phyloP scores from a whole-genome alignment of 2,797 vertebrate genomes.

The Bryconaethiops microstoma region DNA sequence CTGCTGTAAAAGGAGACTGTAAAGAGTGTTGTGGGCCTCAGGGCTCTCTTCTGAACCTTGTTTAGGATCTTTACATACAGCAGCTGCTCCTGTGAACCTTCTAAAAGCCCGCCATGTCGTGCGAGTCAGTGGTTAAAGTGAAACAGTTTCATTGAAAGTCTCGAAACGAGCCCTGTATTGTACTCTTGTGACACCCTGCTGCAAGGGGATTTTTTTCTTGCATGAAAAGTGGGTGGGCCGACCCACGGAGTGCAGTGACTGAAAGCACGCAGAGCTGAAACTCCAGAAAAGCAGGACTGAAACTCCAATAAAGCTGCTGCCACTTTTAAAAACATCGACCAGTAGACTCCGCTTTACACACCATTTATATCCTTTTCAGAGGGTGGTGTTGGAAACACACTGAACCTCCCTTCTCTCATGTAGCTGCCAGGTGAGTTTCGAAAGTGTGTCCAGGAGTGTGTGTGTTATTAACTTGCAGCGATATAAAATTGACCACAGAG shows the following conservation, averaged over 20 bases:
- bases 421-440: slow-evolving; percentile 1
- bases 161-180: neutral
- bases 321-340: neutral
- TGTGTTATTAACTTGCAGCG: neutral
- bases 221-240: neutral
- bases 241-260: neutral
- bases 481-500: no score
- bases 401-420: neutral
- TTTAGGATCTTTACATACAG: neutral
- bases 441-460: neutral
- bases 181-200: neutral
- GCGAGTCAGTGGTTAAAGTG: neutral
- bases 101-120: neutral
- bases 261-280: neutral
- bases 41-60: neutral
- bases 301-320: neutral
- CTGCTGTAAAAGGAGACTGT: neutral
- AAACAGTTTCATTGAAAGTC: neutral
- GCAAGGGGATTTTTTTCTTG: neutral
- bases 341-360: neutral
- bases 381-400: neutral
- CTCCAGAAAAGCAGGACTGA: neutral
- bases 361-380: neutral
- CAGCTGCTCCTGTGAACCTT: neutral
- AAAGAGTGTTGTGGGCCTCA: neutral